Percentiles rank a stretch among this genome's conserved stretches.
Evolutionary conservation across 2,888 invertebrate genomes (phyloP).

Genomic region (Stramonita haemastoma): DNA sequence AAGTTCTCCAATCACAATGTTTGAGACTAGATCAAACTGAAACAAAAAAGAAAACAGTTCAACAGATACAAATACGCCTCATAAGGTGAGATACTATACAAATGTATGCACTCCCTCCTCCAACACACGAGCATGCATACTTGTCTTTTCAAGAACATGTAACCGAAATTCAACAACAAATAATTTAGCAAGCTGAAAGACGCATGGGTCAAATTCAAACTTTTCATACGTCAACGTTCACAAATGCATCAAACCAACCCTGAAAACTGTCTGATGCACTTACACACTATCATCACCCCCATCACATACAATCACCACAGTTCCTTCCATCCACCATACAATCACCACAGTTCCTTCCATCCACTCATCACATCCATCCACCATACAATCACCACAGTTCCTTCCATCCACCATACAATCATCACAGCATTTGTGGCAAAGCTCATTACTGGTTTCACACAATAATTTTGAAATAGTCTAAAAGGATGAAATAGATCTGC

Average conservation of each 20-base stretch:
- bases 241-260: background rate
- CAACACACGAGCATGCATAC: background rate
- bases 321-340: background rate
- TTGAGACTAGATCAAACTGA: background rate
- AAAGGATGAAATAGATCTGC: background rate
- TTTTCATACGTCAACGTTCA: background rate
- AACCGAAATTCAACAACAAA: background rate
- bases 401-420: background rate
- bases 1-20: background rate
- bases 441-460: background rate
- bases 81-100: background rate
- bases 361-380: background rate
- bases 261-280: background rate
- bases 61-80: background rate
- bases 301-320: too few relatives aligned
- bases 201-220: background rate
- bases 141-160: background rate
- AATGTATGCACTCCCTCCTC: too few relatives aligned
- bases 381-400: too few relatives aligned
- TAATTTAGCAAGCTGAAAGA: slow-evolving; percentile 2
- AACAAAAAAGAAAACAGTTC: background rate
- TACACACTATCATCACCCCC: background rate
- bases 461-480: background rate
- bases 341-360: background rate
- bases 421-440: slow-evolving; percentile 6